Evolutionary conservation across 2,113 vertebrate species (phyloP).

Genomic region (Thryonomys swinderianus): DNA sequence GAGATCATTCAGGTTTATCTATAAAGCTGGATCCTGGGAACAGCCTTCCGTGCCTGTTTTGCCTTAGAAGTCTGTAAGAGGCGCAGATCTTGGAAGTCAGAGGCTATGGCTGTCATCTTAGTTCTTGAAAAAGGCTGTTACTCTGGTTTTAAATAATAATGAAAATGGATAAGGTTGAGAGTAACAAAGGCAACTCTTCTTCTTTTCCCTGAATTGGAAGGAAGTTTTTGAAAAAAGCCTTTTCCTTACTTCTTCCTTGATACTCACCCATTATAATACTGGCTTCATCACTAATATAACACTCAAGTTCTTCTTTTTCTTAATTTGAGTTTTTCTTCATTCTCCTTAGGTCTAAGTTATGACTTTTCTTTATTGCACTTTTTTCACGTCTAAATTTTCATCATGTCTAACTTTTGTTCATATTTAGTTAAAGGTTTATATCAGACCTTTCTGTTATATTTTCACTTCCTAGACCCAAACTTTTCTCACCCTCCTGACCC

Average conservation of each 20-base stretch:
- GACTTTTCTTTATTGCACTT: not conserved
- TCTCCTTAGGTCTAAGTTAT: not conserved
- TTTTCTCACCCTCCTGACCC: not conserved
- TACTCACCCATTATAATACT: not conserved
- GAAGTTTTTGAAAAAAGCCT: not conserved
- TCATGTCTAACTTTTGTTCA: not conserved
- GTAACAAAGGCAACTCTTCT: not conserved
- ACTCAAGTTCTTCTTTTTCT: not conserved
- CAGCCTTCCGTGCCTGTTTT: not conserved
- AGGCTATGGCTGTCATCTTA: not conserved
- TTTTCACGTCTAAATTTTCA: not conserved
- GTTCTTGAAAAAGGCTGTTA: not conserved
- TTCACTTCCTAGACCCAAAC: not conserved
- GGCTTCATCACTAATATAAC: not conserved
- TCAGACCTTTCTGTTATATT: not conserved
- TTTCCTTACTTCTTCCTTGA: constrained; percentile 14
- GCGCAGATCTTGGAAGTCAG: not conserved
- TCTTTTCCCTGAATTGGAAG: not conserved
- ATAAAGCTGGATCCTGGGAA: not conserved
- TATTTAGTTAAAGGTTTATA: not conserved
- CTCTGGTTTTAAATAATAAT: not conserved
- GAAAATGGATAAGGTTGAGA: not conserved
- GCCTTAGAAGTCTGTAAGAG: not conserved
- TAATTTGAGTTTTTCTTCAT: not conserved
- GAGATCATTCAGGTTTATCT: not conserved